Conservation (phyloP, 2,888 invertebrate species). For the Sesamia inferens region DNA sequence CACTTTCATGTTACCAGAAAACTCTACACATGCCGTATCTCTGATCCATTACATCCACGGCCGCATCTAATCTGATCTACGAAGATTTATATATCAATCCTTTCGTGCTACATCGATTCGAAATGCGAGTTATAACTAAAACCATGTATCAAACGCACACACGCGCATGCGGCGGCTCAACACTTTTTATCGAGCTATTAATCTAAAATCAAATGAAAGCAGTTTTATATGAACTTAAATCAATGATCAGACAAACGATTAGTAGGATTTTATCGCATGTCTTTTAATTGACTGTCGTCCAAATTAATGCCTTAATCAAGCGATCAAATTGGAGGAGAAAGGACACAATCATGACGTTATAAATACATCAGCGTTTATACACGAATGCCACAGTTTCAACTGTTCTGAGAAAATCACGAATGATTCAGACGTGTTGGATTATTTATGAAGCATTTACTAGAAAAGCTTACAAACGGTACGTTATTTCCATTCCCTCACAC, state of each 20-base stretch:
- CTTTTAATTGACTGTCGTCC: constrained; percentile 11
- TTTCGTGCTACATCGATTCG: constrained; percentile 62
- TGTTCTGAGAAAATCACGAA: constrained; percentile 18
- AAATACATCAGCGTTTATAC: constrained; percentile 3
- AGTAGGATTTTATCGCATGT: constrained; percentile 37
- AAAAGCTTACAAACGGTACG: neutral
- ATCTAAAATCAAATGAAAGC: constrained; percentile 30
- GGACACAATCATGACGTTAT: constrained; percentile 13
- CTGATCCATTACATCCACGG: constrained; percentile 53
- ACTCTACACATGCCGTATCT: constrained; percentile 40
- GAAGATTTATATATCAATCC: constrained; percentile 75
- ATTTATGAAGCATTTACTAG: neutral
- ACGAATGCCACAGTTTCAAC: neutral
- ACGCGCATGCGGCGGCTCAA: constrained; percentile 30
- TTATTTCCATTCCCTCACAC: neutral
- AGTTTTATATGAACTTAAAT: constrained; percentile 30
- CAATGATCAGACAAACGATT: constrained; percentile 35
- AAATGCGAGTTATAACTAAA: constrained; percentile 57
- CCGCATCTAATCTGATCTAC: constrained; percentile 70
- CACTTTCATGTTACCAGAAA: constrained; percentile 14
- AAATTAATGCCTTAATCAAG: constrained; percentile 18
- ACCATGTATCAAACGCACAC: constrained; percentile 51
- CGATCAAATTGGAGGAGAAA: constrained; percentile 20
- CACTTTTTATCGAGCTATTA: constrained; percentile 46
- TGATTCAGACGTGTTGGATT: neutral